A percentile compares a stretch with the other conserved stretches of the same genome.
Conservation (phyloP, 2,797 vertebrate genomes). For the Schizothorax lantsangensis region DNA sequence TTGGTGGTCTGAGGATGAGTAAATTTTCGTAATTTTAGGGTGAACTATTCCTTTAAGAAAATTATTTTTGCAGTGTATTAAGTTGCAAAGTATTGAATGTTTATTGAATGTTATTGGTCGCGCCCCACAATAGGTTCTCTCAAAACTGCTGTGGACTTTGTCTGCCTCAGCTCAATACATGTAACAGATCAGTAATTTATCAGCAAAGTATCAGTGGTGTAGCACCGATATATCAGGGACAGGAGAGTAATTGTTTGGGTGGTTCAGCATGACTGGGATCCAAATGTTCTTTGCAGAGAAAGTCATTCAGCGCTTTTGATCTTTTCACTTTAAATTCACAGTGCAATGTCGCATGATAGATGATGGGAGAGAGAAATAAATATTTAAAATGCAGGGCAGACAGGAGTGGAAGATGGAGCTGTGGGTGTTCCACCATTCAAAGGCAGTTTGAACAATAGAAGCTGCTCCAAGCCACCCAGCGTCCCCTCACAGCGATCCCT, state of each 20-base stretch:
- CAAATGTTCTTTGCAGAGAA: constrained; percentile 38
- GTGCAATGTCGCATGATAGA: constrained; percentile 35
- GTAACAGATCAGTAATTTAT: constrained; percentile 21
- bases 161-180: neutral
- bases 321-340: constrained; percentile 56
- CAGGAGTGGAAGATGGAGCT: constrained; percentile 30
- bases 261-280: constrained; percentile 13
- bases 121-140: neutral
- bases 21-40: too few relatives aligned
- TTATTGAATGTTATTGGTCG: neutral
- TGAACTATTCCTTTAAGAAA: too few relatives aligned
- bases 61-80: too few relatives aligned
- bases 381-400: constrained; percentile 61
- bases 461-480: constrained; percentile 26
- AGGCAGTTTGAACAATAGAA: constrained; percentile 27
- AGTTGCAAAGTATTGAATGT: too few relatives aligned
- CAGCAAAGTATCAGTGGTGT: constrained; percentile 28
- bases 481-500: neutral
- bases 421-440: constrained; percentile 39
- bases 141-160: neutral
- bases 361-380: constrained; percentile 63
- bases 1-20: too few relatives aligned
- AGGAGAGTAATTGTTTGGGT: constrained; percentile 26
- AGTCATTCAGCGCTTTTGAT: constrained; percentile 54
- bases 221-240: constrained; percentile 35